Conservation (phyloP, 2,888 invertebrate genomes). For the Drosophila paranaensis region DNA sequence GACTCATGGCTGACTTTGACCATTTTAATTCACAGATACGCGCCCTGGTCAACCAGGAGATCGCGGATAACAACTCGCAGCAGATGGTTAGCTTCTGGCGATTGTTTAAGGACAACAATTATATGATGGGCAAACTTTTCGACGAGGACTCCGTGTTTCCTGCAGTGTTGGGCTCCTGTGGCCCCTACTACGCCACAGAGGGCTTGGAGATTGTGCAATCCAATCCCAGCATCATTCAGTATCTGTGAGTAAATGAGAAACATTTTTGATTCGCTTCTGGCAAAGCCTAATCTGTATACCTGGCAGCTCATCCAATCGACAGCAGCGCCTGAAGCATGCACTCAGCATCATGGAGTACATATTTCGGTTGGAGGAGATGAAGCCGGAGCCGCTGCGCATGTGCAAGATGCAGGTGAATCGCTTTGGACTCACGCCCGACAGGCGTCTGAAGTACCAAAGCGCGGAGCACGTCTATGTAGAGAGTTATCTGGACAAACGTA, state of each 20-base stretch:
- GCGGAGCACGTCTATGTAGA: constrained; percentile 81
- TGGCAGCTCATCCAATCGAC: constrained; percentile 78
- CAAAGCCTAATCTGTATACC: neutral
- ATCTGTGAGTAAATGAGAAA: constrained; percentile 71
- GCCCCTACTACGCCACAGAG: constrained; percentile 84
- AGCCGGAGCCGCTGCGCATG: constrained; percentile 83
- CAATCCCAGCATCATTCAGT: constrained; percentile 79
- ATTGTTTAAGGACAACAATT: constrained; percentile 83
- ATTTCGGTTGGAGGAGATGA: constrained; percentile 82
- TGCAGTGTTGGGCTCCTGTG: constrained; percentile 82
- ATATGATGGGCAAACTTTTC: constrained; percentile 84
- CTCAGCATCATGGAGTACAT: constrained; percentile 83
- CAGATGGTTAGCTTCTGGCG: constrained; percentile 84
- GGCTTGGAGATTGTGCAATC: constrained; percentile 78
- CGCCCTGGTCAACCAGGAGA: constrained; percentile 83
- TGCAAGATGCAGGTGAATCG: constrained; percentile 82
- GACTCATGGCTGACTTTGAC: neutral
- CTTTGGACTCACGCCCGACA: constrained; percentile 82
- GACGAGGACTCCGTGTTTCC: constrained; percentile 84
- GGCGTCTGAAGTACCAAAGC: constrained; percentile 82
- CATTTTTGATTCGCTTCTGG: neutral
- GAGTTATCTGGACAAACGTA: constrained; percentile 80
- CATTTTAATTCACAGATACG: constrained; percentile 69
- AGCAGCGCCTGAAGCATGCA: constrained; percentile 81
- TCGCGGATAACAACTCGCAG: constrained; percentile 81